Evolutionary conservation across 2,797 vertebrate species (phyloP).

Genomic region (Loriculus beryllinus): DNA sequence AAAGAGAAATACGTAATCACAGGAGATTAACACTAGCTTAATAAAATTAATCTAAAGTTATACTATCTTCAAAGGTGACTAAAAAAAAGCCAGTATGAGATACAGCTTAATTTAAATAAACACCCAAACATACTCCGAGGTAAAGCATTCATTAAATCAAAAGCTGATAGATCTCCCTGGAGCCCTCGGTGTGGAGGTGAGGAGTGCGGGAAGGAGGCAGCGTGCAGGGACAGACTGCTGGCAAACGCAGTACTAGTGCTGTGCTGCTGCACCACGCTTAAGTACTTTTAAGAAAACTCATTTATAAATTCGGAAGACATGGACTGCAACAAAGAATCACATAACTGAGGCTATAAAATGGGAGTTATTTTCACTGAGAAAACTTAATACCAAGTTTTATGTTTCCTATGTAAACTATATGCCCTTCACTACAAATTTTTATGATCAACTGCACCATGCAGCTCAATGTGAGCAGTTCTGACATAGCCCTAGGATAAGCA

Average conservation of each 20-base stretch:
- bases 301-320: not conserved
- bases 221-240: not conserved
- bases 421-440: not conserved
- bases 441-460: not conserved
- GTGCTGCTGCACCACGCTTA: accelerated
- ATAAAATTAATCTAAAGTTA: not conserved
- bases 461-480: not conserved
- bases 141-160: not conserved
- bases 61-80: not conserved
- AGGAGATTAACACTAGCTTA: not conserved
- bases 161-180: not conserved
- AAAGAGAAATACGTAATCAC: not conserved
- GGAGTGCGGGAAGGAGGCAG: not conserved
- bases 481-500: not conserved
- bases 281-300: not conserved
- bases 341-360: not conserved
- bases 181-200: not conserved
- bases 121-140: not conserved
- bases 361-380: not conserved
- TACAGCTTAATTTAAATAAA: not conserved
- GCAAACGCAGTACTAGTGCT: accelerated
- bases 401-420: not conserved
- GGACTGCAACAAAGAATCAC: not conserved
- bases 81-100: not conserved
- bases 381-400: not conserved